Evolutionary conservation across 2,113 vertebrate genomes (phyloP), one percentile per base, ranked within the genome.

Genomic region (Agapornis roseicollis): DNA sequence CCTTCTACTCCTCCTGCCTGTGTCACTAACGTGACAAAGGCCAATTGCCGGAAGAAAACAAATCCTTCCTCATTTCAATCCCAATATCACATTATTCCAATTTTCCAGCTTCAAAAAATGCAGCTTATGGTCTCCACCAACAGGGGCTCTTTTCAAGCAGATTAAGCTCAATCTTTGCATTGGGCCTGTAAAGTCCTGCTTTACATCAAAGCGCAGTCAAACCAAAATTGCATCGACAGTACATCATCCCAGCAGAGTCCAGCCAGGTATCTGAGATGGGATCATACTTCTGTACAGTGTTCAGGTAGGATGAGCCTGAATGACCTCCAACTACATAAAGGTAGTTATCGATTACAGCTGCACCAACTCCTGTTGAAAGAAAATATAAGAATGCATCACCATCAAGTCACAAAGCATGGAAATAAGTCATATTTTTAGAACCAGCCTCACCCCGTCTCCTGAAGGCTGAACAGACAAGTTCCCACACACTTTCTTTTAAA

Each of bases 251-350:
- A 8, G 99, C 99, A 2, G 98, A 99, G 98, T 99, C 99, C 98
- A 98, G 98, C 99, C 99, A 99, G 31, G 98, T 98, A 93, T 99
- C 99, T 1, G 98, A 98, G 96, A 99, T 98, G 28, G 99, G 99
- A 73, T 99, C 99, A 17, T 99, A 99, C 72, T 98, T 98, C 97
- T 99, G 99, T 64, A 99, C 99, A 29, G 99, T 99, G 97, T 99
- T 99, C 96, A 99, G 98, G 96, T 99, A 99, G 72, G 99, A 99
- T 0, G 99, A 99, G 39, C 99, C 99, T 0, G 99, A 99, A 94
- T 99, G 99, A 33, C 99, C 99, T 6, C 99, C 99, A 7, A 99
- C 99, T 49, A 99, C 99, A 37, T 99, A 99, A 73, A 99, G 99
- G 97, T 98, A 99, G 97, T 99, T 99, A 85, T 99, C 99, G 70